Evolutionary conservation across 2,113 vertebrate genomes (phyloP), one percentile per base, ranked within the genome.

Genomic region (Electrona antarctica): DNA sequence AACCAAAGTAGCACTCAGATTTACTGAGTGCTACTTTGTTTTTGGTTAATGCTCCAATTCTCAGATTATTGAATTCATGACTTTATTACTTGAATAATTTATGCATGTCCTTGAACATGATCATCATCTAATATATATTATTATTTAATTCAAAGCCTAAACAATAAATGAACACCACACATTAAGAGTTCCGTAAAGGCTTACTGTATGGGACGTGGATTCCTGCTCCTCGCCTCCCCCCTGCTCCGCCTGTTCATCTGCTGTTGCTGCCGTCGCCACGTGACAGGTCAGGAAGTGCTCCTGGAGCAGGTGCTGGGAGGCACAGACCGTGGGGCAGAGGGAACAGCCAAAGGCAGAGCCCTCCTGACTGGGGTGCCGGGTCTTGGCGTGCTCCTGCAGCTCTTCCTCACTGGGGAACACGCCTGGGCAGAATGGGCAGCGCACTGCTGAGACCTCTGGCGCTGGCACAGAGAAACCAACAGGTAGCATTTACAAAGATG

Each of bases 271-370:
- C 0, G 80, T 50, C 67, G 91, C 93, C 47, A 92, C 83, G 74
- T 97, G 95, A 12, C 91, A 90, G 7, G 90, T 73, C 0, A 94
- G 85, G 87, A 92, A 78, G 79, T 96, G 95, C 1, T 90, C 80
- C 52, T 95, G 93, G 49, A 96, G 91, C 86, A 94, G 90, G 0
- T 77, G 13, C 74, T 94, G 94, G 10, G 92, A 89, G 29, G 76
- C 67, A 85, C 94, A 93, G 69, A 94, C 84, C 49, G 94, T 89
- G 29, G 91, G 77, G 4, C 93, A 96, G 69, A 94, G 84, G 29
- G 93, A 87, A 0, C 94, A 96, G 76, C 90, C 78, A 65, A 94
- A 94, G 0, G 85, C 88, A 58, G 71, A 91, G 13, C 88, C 83
- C 0, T 77, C 82, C 75, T 93, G 90, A 78, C 79, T 85, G 46